These are phyloP conservation scores for Lasioglossum oenotherae DNA, from an alignment of 2,888 invertebrate genomes.

Conservation along the genomic window DNA sequence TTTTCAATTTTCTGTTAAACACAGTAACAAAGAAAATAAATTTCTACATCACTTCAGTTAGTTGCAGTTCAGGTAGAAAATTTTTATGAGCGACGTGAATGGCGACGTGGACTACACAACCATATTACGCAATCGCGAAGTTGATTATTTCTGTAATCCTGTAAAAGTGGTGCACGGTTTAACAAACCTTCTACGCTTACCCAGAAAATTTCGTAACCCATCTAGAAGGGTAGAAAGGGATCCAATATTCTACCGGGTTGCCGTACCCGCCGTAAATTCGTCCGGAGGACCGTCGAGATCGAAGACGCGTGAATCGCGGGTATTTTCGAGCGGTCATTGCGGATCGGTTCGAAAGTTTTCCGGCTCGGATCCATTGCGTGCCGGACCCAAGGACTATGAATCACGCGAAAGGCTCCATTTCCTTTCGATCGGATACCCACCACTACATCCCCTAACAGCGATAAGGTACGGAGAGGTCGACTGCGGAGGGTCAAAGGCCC, in stretches of 20 bases:
- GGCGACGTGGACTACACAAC: not conserved
- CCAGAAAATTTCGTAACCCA: not conserved
- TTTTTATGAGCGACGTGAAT: not conserved
- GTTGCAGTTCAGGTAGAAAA: no score
- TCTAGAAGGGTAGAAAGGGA: not conserved
- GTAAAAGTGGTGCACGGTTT: no score
- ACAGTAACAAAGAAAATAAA: no score
- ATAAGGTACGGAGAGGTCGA: constrained; percentile 57
- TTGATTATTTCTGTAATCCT: not conserved
- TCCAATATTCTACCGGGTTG: not conserved
- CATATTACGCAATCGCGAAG: not conserved
- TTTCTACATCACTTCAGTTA: no score
- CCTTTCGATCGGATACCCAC: constrained; percentile 53
- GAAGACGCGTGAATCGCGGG: constrained; percentile 14
- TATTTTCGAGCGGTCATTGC: constrained; percentile 38
- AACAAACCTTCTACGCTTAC: no score
- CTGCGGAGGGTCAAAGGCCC: constrained; percentile 54
- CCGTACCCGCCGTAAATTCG: not conserved
- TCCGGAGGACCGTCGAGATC: constrained; percentile 20
- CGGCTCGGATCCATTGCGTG: constrained; percentile 44
- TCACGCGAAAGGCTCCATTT: constrained; percentile 59
- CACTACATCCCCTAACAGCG: constrained; percentile 47
- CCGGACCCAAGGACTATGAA: constrained; percentile 39
- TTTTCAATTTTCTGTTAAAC: no score
- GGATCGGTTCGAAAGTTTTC: constrained; percentile 49